phyloP scores from a whole-genome alignment of 2,797 vertebrate genomes.

The Myripristis jacobus region DNA sequence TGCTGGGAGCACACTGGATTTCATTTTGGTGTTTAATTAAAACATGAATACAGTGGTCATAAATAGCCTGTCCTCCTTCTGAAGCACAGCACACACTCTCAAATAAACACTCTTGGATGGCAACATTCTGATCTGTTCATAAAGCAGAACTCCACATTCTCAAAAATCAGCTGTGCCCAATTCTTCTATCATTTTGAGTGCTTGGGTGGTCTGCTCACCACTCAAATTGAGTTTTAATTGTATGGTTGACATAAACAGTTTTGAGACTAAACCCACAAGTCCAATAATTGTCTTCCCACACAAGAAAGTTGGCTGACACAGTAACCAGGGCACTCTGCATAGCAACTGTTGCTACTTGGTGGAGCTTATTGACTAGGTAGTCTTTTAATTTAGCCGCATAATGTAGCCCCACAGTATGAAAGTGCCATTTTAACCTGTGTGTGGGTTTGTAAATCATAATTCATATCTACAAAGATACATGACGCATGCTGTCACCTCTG shows the following conservation, averaged over 20 bases:
- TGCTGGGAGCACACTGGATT: background rate
- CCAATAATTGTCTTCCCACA: constrained; percentile 15
- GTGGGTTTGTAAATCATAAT: background rate
- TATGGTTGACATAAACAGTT: background rate
- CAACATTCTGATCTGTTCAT: background rate
- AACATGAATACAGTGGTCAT: background rate
- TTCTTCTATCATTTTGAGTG: background rate
- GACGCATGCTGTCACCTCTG: background rate
- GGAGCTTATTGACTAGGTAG: background rate
- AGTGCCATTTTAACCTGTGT: background rate
- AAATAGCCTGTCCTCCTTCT: background rate
- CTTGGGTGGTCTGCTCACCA: background rate
- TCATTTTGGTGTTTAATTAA: background rate
- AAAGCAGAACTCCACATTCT: background rate
- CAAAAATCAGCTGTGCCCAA: background rate
- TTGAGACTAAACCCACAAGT: background rate
- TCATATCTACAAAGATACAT: background rate
- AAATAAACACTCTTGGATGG: background rate
- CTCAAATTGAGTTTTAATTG: background rate
- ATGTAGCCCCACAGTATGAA: background rate
- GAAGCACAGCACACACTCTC: background rate
- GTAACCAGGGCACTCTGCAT: constrained; percentile 13
- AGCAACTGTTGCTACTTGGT: constrained; percentile 24
- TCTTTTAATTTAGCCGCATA: background rate
- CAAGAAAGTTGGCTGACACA: constrained; percentile 11